Conservation (phyloP, 2,113 vertebrate species). For the Hyperoodon ampullatus region DNA sequence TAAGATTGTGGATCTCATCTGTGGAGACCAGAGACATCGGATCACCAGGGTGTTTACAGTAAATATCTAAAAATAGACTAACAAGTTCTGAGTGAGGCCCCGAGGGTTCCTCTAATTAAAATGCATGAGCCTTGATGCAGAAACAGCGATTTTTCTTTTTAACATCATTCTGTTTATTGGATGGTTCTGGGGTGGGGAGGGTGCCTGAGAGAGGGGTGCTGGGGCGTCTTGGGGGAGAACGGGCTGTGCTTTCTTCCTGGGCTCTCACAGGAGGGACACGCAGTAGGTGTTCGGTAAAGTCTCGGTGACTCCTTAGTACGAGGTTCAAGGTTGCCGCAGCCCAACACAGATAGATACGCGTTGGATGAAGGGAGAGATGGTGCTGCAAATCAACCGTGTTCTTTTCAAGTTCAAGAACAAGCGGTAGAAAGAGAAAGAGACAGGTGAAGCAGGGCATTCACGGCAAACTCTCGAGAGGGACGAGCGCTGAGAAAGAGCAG, state of each 20-base stretch:
- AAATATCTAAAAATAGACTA: conserved; percentile 54
- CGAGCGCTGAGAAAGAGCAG: not conserved
- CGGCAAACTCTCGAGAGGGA: not conserved
- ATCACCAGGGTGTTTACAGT: not conserved
- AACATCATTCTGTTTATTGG: not conserved
- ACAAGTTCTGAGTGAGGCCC: not conserved
- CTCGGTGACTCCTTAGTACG: accelerated
- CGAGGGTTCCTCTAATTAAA: conserved; percentile 3
- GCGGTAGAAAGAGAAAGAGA: not conserved
- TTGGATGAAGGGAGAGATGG: accelerated
- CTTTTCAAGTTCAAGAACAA: not conserved
- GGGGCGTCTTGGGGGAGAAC: not conserved
- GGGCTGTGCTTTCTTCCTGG: accelerated
- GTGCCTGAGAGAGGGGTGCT: not conserved
- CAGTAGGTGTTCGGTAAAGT: not conserved
- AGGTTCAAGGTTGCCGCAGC: not conserved
- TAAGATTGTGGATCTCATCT: not conserved
- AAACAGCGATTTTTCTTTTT: not conserved
- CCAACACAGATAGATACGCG: not conserved
- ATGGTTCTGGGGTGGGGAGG: not conserved
- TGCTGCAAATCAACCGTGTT: not conserved
- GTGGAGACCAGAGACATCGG: not conserved
- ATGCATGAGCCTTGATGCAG: conserved; percentile 26
- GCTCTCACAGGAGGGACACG: not conserved
- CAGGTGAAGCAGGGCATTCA: not conserved